phyloP scores from a whole-genome alignment of 2,797 vertebrate species.

The Crenuchus spilurus region DNA sequence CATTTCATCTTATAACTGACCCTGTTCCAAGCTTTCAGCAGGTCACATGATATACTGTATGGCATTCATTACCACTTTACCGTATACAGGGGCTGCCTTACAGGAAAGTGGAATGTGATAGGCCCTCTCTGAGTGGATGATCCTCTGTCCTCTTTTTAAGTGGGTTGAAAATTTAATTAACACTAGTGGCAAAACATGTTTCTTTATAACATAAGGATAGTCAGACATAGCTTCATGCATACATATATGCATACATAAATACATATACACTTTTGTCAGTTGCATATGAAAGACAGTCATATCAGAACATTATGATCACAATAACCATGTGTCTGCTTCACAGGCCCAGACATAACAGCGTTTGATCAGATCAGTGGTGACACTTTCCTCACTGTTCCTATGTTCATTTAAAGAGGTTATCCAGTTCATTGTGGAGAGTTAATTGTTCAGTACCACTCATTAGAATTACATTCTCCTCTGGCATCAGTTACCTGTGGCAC shows the following conservation, averaged over 20 bases:
- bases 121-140: conserved; percentile 47
- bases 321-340: too few species aligned
- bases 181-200: conserved; percentile 11
- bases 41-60: conserved; percentile 53
- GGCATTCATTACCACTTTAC: conserved; percentile 56
- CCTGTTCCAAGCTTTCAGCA: conserved; percentile 51
- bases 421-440: too few species aligned
- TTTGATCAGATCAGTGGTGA: too few species aligned
- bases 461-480: too few species aligned
- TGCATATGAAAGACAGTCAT: not conserved
- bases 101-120: conserved; percentile 60
- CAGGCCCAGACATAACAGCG: too few species aligned
- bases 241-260: not conserved
- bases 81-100: conserved; percentile 45
- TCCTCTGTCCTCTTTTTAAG: conserved; percentile 40
- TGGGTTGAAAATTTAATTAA: conserved; percentile 52
- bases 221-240: too few species aligned
- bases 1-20: conserved; percentile 1
- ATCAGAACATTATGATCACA: too few species aligned
- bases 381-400: too few species aligned
- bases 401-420: too few species aligned
- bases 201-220: not conserved
- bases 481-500: too few species aligned
- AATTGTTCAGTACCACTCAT: too few species aligned
- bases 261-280: not conserved